A percentile compares a stretch with the other conserved stretches of the same genome.
Conservation (phyloP, 2,888 invertebrate species). For the Zaprionus bogoriensis region DNA sequence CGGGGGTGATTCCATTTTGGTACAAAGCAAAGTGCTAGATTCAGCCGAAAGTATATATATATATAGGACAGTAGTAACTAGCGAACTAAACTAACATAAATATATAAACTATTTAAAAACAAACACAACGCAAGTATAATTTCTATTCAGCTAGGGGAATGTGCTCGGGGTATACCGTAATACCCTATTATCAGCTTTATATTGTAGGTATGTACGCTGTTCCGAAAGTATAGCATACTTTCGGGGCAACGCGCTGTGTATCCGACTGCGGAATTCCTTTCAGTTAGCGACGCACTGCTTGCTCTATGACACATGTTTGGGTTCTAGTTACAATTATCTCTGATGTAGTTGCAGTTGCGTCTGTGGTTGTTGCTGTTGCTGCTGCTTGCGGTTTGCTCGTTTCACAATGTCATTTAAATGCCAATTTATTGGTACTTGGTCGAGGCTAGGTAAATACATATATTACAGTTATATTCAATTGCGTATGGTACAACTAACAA, state of each 20-base stretch:
- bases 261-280: not conserved
- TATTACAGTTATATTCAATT: slow-evolving; percentile 26
- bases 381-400: slow-evolving; percentile 17
- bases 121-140: slow-evolving; percentile 25
- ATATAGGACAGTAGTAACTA: not conserved
- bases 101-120: slow-evolving; percentile 36
- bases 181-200: not conserved
- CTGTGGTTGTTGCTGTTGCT: slow-evolving; percentile 11
- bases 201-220: not conserved
- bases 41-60: not conserved
- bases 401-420: slow-evolving; percentile 72
- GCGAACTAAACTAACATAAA: not conserved
- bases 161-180: slow-evolving; percentile 1
- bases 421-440: slow-evolving; percentile 77
- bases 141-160: slow-evolving; percentile 19
- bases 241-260: not conserved
- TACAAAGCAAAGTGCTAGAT: no score
- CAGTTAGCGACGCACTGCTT: slow-evolving; percentile 15
- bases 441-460: slow-evolving; percentile 63
- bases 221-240: not conserved
- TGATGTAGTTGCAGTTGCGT: not conserved
- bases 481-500: slow-evolving; percentile 22
- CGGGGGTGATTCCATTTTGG: not conserved
- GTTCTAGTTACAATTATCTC: slow-evolving; percentile 26
- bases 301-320: slow-evolving; percentile 65